Conservation (phyloP, 1,140 invertebrate species). For the Lordiphosa mommai region DNA sequence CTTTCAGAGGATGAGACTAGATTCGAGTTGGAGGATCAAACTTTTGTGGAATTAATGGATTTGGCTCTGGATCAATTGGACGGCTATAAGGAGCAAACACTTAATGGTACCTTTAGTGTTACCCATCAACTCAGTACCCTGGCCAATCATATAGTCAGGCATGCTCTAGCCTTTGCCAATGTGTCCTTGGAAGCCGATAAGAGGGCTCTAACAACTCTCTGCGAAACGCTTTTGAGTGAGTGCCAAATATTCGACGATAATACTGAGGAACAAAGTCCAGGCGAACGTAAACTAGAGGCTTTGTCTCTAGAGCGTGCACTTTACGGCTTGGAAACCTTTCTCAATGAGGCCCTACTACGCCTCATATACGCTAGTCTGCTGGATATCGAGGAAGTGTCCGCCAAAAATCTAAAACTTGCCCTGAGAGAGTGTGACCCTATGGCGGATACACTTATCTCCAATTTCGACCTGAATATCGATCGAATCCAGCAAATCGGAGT, state of each 20-base stretch:
- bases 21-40: constrained; percentile 39
- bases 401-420: constrained; percentile 27
- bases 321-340: constrained; percentile 52
- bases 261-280: constrained; percentile 17
- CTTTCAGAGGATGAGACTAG: not conserved
- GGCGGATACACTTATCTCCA: constrained; percentile 36
- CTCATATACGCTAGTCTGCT: constrained; percentile 47
- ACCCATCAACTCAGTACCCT: constrained; percentile 32
- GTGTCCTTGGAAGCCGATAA: constrained; percentile 60
- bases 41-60: constrained; percentile 64
- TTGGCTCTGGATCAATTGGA: constrained; percentile 50
- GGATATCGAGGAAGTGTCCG: constrained; percentile 44
- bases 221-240: constrained; percentile 61
- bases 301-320: constrained; percentile 53
- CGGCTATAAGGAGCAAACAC: constrained; percentile 39
- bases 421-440: constrained; percentile 10
- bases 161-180: constrained; percentile 74
- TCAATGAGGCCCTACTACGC: constrained; percentile 64
- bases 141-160: constrained; percentile 50
- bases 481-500: constrained; percentile 70
- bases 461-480: constrained; percentile 68
- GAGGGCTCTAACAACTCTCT: constrained; percentile 53
- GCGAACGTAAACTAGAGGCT: constrained; percentile 61
- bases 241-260: constrained; percentile 48
- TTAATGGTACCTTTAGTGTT: not conserved